Base-by-base conservation (phyloP, 2,797 vertebrate species). In the Denticeps clupeoides region DNA sequence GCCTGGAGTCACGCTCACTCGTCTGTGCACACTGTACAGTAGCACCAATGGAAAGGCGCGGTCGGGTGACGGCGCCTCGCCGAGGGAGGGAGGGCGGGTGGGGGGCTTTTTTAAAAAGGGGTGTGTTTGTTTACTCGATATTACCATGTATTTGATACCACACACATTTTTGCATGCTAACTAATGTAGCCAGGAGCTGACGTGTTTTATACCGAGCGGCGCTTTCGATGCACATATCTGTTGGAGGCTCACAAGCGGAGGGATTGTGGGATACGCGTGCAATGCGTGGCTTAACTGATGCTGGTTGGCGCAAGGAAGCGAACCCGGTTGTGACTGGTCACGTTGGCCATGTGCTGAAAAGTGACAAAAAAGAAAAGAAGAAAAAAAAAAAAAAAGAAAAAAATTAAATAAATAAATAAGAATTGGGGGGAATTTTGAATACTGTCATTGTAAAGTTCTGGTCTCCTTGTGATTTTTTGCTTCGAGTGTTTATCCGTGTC, bases 61-160 rank as follows among this genome's bases (percentile, higher is more conserved):
- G n/a, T n/a, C n/a, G n/a, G n/a, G n/a, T n/a, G n/a, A n/a, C n/a
- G n/a, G n/a, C n/a, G n/a, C n/a, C n/a, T n/a, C n/a, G n/a, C n/a
- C n/a, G n/a, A n/a, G 42, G 45, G 44, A 22, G 45, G 38, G 41
- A 25, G 37, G 16, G 4, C 10, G 18, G 3, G 9, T 56, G 69
- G 52, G 29, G 16, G 15, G 45, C 45, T 64, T 72, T 49, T 22
- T 48, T 58, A 59, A 60, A 58, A 62, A 71, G 65, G 72, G 69
- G 57, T 67, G 53, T 55, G 48, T 59, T 59, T 52, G 51, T 74
- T 74, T 68, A 72, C 72, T 69, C 31, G 74, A 67, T 80, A 66
- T 74, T 74, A 74, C 62, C 66, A 53, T 68, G 77, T 80, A 80
- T 80, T 81, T 81, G 68, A 80, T 76, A 82, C 71, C 70, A 69